These are phyloP conservation scores for Prenolepis imparis DNA, from an alignment of 2,888 invertebrate species.

Conservation along the genomic window DNA sequence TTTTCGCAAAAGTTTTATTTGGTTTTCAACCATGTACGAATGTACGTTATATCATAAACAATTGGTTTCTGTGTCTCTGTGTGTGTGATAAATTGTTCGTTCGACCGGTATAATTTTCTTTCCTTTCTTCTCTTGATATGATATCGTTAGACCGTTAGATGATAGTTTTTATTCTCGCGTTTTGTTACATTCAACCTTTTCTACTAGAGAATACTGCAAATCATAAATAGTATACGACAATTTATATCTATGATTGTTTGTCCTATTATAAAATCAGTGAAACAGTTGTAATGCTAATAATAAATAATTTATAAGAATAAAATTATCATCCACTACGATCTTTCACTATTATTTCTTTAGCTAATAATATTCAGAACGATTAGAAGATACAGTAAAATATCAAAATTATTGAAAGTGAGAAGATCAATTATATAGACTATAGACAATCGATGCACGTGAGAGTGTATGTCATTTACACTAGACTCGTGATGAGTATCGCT, in stretches of 20 bases:
- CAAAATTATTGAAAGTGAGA: background rate
- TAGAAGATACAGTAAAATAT: background rate
- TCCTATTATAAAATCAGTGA: background rate
- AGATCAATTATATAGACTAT: background rate
- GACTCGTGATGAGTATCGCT: conserved; percentile 6
- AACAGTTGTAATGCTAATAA: background rate
- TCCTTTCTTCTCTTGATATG: background rate
- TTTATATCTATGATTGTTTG: background rate
- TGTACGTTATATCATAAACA: conserved; percentile 12
- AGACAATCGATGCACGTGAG: background rate
- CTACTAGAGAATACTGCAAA: background rate
- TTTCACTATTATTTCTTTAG: background rate
- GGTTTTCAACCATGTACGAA: conserved; percentile 4
- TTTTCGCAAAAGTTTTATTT: conserved; percentile 20
- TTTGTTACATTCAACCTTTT: background rate
- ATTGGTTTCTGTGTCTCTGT: background rate
- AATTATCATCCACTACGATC: background rate
- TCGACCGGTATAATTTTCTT: conserved; percentile 18
- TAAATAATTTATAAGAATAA: background rate
- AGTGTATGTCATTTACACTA: background rate
- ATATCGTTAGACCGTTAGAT: background rate
- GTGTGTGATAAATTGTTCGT: conserved; percentile 28
- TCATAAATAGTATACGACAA: background rate
- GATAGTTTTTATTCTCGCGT: background rate
- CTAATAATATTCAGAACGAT: background rate